phyloP scores from a whole-genome alignment of 2,888 invertebrate species.

The Tyria jacobaeae region DNA sequence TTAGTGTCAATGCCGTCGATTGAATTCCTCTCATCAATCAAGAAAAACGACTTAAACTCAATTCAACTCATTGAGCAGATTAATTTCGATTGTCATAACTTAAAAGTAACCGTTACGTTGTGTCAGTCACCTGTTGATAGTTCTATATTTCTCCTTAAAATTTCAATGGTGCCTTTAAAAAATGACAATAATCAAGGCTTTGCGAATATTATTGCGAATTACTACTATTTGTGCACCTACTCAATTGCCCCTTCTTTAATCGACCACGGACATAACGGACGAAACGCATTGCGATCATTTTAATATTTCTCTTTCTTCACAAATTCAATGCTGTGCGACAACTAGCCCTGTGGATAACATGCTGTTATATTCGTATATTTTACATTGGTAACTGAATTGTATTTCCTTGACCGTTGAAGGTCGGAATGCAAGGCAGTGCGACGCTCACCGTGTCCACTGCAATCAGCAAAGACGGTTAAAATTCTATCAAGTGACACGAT shows the following conservation, averaged over 20 bases:
- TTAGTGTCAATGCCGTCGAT: conserved; percentile 35
- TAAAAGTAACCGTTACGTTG: conserved; percentile 67
- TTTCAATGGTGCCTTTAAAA: conserved; percentile 41
- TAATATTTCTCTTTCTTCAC: conserved; percentile 43
- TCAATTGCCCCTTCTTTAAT: neutral
- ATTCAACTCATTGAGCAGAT: conserved; percentile 71
- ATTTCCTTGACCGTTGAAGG: conserved; percentile 83
- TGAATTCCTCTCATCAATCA: conserved; percentile 24
- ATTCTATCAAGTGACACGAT: conserved; percentile 55
- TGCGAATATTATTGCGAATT: conserved; percentile 73
- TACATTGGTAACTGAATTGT: conserved; percentile 74
- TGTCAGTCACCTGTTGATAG: conserved; percentile 56
- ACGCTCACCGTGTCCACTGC: conserved; percentile 68
- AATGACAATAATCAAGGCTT: conserved; percentile 55
- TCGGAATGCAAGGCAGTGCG: conserved; percentile 71
- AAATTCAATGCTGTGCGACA: conserved; percentile 70
- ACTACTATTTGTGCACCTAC: conserved; percentile 39
- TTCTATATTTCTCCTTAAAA: conserved; percentile 28
- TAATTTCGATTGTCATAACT: conserved; percentile 80
- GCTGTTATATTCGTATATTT: conserved; percentile 69
- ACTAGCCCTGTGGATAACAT: conserved; percentile 61
- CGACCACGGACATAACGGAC: conserved; percentile 8
- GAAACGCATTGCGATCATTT: conserved; percentile 70
- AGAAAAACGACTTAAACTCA: conserved; percentile 64
- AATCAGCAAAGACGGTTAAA: conserved; percentile 62